Evolutionary conservation across 1,140 invertebrate species (phyloP).

Genomic region (Agrypnia vestita): DNA sequence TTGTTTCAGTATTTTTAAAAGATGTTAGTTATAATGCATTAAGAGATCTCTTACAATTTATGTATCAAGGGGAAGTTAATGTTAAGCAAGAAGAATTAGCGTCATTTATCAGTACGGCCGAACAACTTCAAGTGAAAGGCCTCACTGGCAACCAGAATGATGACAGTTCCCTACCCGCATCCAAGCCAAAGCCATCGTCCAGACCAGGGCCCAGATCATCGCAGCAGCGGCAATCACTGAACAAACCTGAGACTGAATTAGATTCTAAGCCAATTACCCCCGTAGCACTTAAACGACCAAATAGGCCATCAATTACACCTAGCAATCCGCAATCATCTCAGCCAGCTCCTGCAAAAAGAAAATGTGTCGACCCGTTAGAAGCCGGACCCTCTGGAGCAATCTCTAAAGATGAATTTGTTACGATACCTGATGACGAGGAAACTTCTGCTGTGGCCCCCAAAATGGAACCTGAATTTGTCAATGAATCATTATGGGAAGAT

Average conservation of each 20-base stretch:
- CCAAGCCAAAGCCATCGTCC: conserved; percentile 71
- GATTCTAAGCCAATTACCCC: conserved; percentile 73
- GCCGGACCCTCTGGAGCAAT: conserved; percentile 71
- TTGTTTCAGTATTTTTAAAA: conserved; percentile 84
- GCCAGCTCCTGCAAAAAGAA: conserved; percentile 72
- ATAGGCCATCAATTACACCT: conserved; percentile 74
- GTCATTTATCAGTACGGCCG: conserved; percentile 87
- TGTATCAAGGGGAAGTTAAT: conserved; percentile 91
- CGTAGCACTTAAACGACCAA: conserved; percentile 74
- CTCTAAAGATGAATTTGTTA: conserved; percentile 72
- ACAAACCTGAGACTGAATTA: conserved; percentile 75
- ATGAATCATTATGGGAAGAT: conserved; percentile 73
- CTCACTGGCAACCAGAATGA: conserved; percentile 78
- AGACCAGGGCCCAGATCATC: conserved; percentile 74
- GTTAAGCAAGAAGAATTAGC: conserved; percentile 87
- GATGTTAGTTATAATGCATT: conserved; percentile 85
- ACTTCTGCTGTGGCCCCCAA: conserved; percentile 72
- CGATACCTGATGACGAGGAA: conserved; percentile 73
- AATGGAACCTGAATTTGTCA: conserved; percentile 74
- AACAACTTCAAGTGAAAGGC: conserved; percentile 89
- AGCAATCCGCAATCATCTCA: conserved; percentile 73
- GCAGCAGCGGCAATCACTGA: conserved; percentile 73
- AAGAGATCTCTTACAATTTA: conserved; percentile 86
- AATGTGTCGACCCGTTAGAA: conserved; percentile 73
- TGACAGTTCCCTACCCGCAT: conserved; percentile 72